These are phyloP conservation scores for Acipenser oxyrinchus DNA, from an alignment of 2,797 vertebrate species.

Conservation along the genomic window DNA sequence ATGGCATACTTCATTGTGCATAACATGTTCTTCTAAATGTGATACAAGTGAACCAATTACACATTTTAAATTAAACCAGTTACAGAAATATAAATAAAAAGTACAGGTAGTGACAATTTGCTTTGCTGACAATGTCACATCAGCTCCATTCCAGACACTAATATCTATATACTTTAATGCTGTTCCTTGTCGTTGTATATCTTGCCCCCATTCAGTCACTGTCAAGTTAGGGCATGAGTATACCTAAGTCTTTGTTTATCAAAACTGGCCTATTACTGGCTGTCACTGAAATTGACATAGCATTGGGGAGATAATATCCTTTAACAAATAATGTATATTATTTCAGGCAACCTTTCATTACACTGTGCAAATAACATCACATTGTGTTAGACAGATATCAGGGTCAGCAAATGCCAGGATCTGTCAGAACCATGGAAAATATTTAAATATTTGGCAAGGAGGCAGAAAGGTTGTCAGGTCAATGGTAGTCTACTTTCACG, in stretches of 20 bases:
- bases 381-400: slow-evolving; percentile 19
- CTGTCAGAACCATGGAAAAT: not conserved
- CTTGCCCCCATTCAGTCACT: slow-evolving; percentile 66
- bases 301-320: slow-evolving; percentile 43
- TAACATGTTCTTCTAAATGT: too few relatives aligned
- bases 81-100: too few relatives aligned
- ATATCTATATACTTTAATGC: slow-evolving; percentile 36
- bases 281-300: slow-evolving; percentile 50
- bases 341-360: slow-evolving; percentile 51
- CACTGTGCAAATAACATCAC: slow-evolving; percentile 21
- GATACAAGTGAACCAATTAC: too few relatives aligned
- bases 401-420: not conserved
- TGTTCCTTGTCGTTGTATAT: slow-evolving; percentile 59
- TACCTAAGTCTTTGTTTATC: slow-evolving; percentile 51
- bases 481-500: not conserved
- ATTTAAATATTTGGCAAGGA: not conserved
- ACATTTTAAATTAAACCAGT: too few relatives aligned
- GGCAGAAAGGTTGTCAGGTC: not conserved
- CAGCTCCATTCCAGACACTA: slow-evolving; percentile 15
- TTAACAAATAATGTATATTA: slow-evolving; percentile 53
- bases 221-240: slow-evolving; percentile 52
- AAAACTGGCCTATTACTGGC: slow-evolving; percentile 53
- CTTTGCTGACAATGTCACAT: slow-evolving; percentile 43
- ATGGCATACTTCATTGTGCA: too few relatives aligned
- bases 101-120: slow-evolving; percentile 36